A percentile compares a stretch with the other conserved stretches of the same genome.
Conservation (phyloP, 1,140 invertebrate genomes). For the Colletes latitarsis region DNA sequence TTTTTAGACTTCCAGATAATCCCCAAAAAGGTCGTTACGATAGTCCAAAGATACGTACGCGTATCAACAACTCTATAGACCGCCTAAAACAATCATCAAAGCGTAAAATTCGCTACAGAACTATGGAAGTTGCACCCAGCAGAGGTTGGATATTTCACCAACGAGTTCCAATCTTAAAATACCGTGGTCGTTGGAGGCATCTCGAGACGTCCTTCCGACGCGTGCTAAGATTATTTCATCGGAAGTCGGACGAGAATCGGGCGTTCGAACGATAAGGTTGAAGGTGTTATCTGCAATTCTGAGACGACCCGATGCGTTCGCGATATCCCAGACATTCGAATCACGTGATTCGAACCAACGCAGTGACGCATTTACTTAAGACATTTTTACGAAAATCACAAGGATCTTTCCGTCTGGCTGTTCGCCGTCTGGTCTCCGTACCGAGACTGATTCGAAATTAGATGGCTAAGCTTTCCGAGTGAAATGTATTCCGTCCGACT, state of each 20-base stretch:
- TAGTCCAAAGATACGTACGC: too few species aligned
- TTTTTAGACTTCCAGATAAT: too few species aligned
- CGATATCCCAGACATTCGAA: not conserved
- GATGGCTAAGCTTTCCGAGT: too few species aligned
- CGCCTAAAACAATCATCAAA: too few species aligned
- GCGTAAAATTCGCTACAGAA: too few species aligned
- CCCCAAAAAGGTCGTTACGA: too few species aligned
- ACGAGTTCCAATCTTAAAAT: not conserved
- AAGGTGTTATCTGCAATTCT: slow-evolving; percentile 37
- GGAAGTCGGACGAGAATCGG: not conserved
- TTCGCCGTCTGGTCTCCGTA: not conserved
- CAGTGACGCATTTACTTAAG: not conserved
- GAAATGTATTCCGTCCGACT: too few species aligned
- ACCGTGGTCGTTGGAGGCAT: not conserved
- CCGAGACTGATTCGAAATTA: too few species aligned
- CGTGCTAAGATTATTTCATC: not conserved
- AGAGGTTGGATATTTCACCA: too few species aligned
- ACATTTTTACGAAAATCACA: not conserved
- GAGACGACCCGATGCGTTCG: slow-evolving; percentile 1
- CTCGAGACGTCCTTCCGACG: not conserved
- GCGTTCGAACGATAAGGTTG: not conserved
- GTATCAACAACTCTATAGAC: too few species aligned
- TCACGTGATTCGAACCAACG: not conserved
- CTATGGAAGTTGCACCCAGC: too few species aligned
- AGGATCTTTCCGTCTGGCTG: not conserved